A percentile compares a stretch with the other conserved stretches of the same genome.
These are phyloP conservation scores for Eupithecia insigniata DNA, from an alignment of 2,888 invertebrate genomes.

Conservation along the genomic window DNA sequence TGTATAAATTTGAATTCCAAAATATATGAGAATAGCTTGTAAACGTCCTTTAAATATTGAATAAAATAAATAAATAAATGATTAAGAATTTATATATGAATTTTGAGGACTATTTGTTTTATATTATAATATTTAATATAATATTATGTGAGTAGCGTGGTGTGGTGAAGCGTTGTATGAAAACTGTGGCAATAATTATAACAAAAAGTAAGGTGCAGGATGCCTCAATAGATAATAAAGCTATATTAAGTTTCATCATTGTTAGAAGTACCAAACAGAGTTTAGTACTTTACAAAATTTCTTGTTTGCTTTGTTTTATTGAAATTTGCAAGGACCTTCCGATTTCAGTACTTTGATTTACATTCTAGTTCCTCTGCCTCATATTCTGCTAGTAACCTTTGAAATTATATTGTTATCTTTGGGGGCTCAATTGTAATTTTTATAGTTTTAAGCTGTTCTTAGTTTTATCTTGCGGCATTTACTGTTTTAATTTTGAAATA, in stretches of 20 bases:
- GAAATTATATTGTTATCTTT: neutral
- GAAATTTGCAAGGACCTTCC: neutral
- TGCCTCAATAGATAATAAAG: constrained; percentile 27
- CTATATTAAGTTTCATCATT: constrained; percentile 1
- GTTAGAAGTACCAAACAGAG: neutral
- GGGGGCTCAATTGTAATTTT: constrained; percentile 1
- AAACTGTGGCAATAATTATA: neutral
- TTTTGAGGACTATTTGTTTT: neutral
- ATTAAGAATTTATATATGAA: constrained; percentile 5
- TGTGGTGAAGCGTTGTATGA: neutral
- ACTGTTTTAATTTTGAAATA: neutral
- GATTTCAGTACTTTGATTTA: neutral
- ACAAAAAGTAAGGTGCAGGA: constrained; percentile 12
- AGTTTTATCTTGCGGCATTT: neutral
- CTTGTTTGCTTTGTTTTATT: neutral
- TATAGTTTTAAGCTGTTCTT: neutral
- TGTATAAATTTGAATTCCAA: neutral
- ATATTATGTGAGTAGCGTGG: neutral
- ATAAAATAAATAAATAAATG: neutral
- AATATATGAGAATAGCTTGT: neutral
- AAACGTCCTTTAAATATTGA: neutral
- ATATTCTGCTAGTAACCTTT: neutral
- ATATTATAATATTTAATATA: constrained; percentile 4
- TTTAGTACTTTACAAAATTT: neutral
- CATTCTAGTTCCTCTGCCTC: neutral